These are phyloP conservation scores for Nasua narica DNA, from an alignment of 2,797 vertebrate genomes.

Conservation along the genomic window DNA sequence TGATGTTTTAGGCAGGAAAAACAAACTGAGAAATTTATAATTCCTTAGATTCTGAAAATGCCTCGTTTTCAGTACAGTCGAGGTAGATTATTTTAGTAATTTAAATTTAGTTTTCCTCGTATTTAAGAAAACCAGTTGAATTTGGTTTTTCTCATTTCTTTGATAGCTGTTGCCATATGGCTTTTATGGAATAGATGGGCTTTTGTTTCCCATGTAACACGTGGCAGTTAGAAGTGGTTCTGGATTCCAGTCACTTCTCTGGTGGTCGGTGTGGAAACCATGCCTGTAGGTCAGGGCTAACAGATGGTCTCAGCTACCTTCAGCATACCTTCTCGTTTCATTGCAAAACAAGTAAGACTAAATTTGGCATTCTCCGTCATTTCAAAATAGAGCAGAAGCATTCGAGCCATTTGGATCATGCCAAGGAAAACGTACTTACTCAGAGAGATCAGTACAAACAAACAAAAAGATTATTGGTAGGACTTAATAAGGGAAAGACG, in stretches of 20 bases:
- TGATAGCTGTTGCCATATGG: background rate
- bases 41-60: background rate
- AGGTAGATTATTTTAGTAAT: background rate
- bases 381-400: slow-evolving; percentile 43
- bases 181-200: background rate
- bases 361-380: background rate
- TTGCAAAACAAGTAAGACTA: background rate
- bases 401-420: background rate
- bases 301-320: background rate
- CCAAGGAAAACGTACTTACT: slow-evolving; percentile 7
- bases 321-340: background rate
- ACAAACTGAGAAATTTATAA: background rate
- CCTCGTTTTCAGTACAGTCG: background rate
- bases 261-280: background rate
- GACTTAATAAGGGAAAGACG: slow-evolving; percentile 38
- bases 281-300: background rate
- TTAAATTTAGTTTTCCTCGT: background rate
- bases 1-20: background rate
- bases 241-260: background rate
- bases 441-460: background rate
- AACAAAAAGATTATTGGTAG: background rate
- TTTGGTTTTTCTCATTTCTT: background rate
- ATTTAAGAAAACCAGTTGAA: background rate
- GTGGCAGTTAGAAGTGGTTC: background rate
- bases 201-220: background rate